Evolutionary conservation across 2,113 vertebrate species (phyloP).

Genomic region (Cebidichthys violaceus): DNA sequence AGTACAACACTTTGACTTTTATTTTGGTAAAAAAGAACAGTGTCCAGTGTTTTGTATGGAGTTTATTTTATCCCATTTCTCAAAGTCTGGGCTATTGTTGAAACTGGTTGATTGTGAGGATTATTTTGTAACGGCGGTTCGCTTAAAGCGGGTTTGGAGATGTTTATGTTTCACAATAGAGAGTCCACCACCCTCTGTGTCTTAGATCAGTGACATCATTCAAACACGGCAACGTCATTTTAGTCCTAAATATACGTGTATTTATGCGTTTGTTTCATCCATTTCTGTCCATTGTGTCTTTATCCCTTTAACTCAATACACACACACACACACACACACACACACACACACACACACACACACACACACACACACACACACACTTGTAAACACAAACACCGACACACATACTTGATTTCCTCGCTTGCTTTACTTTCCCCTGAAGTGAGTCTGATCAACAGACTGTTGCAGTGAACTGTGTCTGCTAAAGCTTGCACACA

Average conservation of each 20-base stretch:
- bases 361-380: constrained; percentile 4
- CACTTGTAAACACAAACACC: background rate
- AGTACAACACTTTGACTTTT: background rate
- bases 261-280: background rate
- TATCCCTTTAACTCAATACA: background rate
- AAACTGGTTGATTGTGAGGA: background rate
- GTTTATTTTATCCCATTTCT: background rate
- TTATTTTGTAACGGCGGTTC: background rate
- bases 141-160: background rate
- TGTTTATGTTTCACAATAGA: too few species aligned
- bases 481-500: constrained; percentile 12
- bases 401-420: constrained; percentile 10
- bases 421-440: constrained; percentile 38
- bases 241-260: background rate
- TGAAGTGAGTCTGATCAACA: constrained; percentile 38
- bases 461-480: constrained; percentile 33
- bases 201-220: too few species aligned
- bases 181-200: too few species aligned
- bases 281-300: background rate
- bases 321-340: constrained; percentile 15
- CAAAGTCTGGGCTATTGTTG: background rate
- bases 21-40: background rate
- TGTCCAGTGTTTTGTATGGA: background rate
- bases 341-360: constrained; percentile 18
- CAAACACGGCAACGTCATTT: background rate